Base-by-base conservation (phyloP, 23 tunicate genomes). In the Diplosoma virens region DNA sequence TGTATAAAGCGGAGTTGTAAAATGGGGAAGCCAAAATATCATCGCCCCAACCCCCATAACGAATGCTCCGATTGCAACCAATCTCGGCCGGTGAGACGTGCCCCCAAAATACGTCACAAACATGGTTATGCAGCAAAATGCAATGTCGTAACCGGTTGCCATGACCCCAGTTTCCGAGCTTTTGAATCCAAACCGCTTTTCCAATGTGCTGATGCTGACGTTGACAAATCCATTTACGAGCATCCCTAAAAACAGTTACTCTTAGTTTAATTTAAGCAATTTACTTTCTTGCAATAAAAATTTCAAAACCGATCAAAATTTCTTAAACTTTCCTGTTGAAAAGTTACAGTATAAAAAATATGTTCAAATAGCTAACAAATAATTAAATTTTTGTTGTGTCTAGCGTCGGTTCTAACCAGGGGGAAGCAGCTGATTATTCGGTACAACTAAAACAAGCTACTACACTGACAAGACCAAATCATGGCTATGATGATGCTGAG, bases 191-290 rank as follows among this genome's bases (percentile, higher is more conserved):
- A 95, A 95, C 47, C 99, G 82, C 32, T 88, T 58, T 41, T 95
- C 99, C 61, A 95, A 48, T 2, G 96, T 86, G 3, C 97, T 63
- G 77, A 95, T 84, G 66, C 94, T 80, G 28, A 95, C 88, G 60
- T 95, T 88, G 31, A 95, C 87, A 54, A 95, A 81, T 14, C 99
- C 99, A 34, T 95, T 95, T 25, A 95, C 99, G 31, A 90, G 68
- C 86, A 82, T 77, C n/a, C 99, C 99, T 53, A 55, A 60, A 50
- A 30, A 30, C 14, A 47, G n/a, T n/a, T n/a, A n/a, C n/a, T n/a
- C n/a, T n/a, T n/a, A n/a, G n/a, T n/a, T n/a, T n/a, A n/a, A n/a
- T n/a, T n/a, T n/a, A n/a, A n/a, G n/a, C n/a, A n/a, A n/a, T n/a
- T n/a, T n/a, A n/a, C n/a, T n/a, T n/a, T n/a, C n/a, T n/a, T n/a